These are phyloP conservation scores for Apodemus agrarius DNA, from an alignment of 2,797 vertebrate species.

Conservation along the genomic window DNA sequence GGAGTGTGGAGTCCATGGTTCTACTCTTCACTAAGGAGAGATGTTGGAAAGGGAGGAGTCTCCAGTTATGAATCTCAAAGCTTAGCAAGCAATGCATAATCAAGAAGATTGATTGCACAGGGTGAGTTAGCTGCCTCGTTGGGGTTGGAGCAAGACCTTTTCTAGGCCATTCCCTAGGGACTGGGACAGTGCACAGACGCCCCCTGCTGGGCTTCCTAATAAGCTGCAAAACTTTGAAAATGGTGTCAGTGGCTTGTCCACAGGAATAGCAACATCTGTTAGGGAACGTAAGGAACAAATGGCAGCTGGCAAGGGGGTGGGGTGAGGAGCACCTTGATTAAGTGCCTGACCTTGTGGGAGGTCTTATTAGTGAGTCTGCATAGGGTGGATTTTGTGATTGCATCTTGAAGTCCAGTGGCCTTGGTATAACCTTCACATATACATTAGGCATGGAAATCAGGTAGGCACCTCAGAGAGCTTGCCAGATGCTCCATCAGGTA, in stretches of 20 bases:
- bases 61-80: neutral
- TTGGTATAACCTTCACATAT: conserved; percentile 68
- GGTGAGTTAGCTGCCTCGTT: fast-evolving
- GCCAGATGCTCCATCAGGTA: neutral
- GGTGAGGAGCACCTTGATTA: conserved; percentile 69
- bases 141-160: neutral
- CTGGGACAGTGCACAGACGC: neutral
- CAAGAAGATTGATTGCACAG: neutral
- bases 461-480: neutral
- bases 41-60: neutral
- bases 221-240: conserved; percentile 8
- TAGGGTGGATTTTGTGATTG: conserved; percentile 79
- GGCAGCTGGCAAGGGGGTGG: neutral
- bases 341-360: conserved; percentile 73
- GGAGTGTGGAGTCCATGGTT: neutral
- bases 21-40: neutral
- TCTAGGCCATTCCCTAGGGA: conserved; percentile 59
- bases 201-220: conserved; percentile 52
- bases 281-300: conserved; percentile 39
- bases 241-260: neutral
- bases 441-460: conserved; percentile 63
- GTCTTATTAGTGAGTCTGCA: conserved; percentile 69
- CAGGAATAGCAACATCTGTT: neutral
- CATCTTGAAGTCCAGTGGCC: conserved; percentile 54
- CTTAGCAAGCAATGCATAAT: neutral